Base-by-base conservation (phyloP, 2,113 vertebrate genomes). In the Pongo pygmaeus region DNA sequence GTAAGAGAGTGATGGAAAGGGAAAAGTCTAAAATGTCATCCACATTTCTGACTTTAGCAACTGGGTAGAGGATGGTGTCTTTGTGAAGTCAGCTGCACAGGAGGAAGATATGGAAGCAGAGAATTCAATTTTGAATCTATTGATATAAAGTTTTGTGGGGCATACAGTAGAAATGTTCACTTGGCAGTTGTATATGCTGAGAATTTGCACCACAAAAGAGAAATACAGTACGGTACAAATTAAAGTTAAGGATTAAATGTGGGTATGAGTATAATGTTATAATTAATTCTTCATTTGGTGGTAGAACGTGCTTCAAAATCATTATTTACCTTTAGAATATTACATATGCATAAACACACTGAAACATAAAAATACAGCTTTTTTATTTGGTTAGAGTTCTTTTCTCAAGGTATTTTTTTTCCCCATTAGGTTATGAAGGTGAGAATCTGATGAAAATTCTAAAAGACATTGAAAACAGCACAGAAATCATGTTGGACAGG, bases 381-480 rank as follows among this genome's bases (percentile, higher is more conserved):
- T 32, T 75, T 52, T 84, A 27, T 30, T 50, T 89, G 46, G 27
- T 46, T 72, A 13, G 50, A 59, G 50, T 46, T 40, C 74, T 96
- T 91, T 40, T 91, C 52, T 96, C 25, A 97, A 40, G 8, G 16
- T 78, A 27, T 8, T 84, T 91, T 69, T 85, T 78, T 85, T 77
- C 13, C 61, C 61, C 38, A 46, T 94, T 98, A 99, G 99, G 99
- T 61, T 99, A 99, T 72, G 99, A 99, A 98, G 99, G 99, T 55
- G 99, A 99, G 96, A 99, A 99, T 98, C 98, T 99, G 97, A 98
- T 99, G 97, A 99, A 99, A 98, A 99, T 99, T 88, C 98, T 99
- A 50, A 99, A 99, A 98, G 99, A 99, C 98, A 99, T 99, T 86
- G 99, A 99, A 94, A 99, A 99, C 98, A 99, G 99, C 98, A 99